Evolutionary conservation across 2,888 invertebrate species (phyloP).

Genomic region (Gasteruption jaculator): DNA sequence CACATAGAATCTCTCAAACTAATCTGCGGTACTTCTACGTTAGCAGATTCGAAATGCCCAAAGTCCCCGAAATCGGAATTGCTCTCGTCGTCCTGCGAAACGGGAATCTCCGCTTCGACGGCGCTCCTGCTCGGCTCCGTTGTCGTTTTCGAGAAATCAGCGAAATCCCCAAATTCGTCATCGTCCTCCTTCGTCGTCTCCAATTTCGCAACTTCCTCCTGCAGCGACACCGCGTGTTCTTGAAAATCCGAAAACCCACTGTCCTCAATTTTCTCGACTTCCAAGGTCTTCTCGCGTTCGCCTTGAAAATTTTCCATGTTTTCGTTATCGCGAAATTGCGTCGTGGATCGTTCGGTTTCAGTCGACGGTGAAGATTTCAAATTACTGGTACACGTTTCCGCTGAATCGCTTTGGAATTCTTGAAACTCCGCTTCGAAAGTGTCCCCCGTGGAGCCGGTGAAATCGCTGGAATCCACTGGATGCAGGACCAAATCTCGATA

Average conservation of each 20-base stretch:
- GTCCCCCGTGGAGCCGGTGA: too few species aligned
- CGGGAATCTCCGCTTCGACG: slow-evolving; percentile 26
- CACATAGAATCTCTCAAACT: slow-evolving; percentile 39
- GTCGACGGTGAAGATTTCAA: background rate
- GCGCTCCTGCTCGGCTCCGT: slow-evolving; percentile 27
- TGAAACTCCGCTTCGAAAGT: too few species aligned
- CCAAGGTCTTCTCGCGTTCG: too few species aligned
- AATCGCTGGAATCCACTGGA: too few species aligned
- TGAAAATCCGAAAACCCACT: slow-evolving; percentile 56
- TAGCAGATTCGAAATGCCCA: slow-evolving; percentile 55
- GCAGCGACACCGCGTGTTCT: slow-evolving; percentile 23
- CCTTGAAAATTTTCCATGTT: slow-evolving; percentile 4
- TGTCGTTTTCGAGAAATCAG: slow-evolving; percentile 39
- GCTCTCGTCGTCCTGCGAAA: slow-evolving; percentile 30
- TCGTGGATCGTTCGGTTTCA: too few species aligned
- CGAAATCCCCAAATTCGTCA: slow-evolving; percentile 52
- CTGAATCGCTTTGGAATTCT: too few species aligned
- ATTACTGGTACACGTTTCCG: background rate
- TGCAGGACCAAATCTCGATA: too few species aligned
- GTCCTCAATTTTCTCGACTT: slow-evolving; percentile 33
- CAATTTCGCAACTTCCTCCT: background rate
- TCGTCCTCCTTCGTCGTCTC: slow-evolving; percentile 24
- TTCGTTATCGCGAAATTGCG: background rate
- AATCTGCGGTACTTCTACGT: slow-evolving; percentile 31
- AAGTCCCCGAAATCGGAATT: slow-evolving; percentile 52